These are phyloP conservation scores for Operophtera brumata DNA, from an alignment of 2,888 invertebrate genomes.

Conservation along the genomic window DNA sequence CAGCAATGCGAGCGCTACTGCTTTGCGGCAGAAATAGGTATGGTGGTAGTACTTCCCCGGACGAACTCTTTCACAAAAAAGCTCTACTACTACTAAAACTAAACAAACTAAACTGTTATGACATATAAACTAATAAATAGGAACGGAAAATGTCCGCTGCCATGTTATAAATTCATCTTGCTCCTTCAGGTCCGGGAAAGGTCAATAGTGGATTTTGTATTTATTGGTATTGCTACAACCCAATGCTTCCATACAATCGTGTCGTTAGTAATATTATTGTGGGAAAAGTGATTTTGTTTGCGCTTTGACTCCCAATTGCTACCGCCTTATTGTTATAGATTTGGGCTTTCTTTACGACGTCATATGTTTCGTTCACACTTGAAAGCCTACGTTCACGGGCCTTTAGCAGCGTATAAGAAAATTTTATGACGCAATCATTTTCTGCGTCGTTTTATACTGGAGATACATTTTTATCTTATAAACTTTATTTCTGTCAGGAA, in stretches of 20 bases:
- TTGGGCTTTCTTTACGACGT: slow-evolving; percentile 66
- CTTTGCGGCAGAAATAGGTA: no score
- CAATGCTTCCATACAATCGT: slow-evolving; percentile 76
- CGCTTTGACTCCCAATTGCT: slow-evolving; percentile 75
- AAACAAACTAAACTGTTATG: no score
- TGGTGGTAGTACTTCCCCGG: no score
- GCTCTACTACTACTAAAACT: no score
- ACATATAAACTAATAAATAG: slow-evolving; percentile 55
- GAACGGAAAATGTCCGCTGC: slow-evolving; percentile 55
- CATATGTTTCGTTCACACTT: slow-evolving; percentile 63
- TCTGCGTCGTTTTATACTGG: slow-evolving; percentile 43
- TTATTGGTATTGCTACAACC: slow-evolving; percentile 75
- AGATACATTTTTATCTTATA: slow-evolving; percentile 43
- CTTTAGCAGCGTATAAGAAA: slow-evolving; percentile 53
- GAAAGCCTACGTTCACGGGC: slow-evolving; percentile 60
- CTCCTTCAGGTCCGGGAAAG: slow-evolving; percentile 56
- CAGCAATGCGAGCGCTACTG: no score
- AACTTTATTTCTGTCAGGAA: slow-evolving; percentile 65
- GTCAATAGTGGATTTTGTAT: slow-evolving; percentile 71
- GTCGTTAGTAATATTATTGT: slow-evolving; percentile 79
- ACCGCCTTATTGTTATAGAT: slow-evolving; percentile 73
- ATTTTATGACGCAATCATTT: slow-evolving; percentile 59
- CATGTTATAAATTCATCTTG: slow-evolving; percentile 63
- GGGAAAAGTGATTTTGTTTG: slow-evolving; percentile 76
- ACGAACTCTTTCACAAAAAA: no score